Base-by-base conservation (phyloP, 2,888 invertebrate species). In the Scelioninae gen. 1 region DNA sequence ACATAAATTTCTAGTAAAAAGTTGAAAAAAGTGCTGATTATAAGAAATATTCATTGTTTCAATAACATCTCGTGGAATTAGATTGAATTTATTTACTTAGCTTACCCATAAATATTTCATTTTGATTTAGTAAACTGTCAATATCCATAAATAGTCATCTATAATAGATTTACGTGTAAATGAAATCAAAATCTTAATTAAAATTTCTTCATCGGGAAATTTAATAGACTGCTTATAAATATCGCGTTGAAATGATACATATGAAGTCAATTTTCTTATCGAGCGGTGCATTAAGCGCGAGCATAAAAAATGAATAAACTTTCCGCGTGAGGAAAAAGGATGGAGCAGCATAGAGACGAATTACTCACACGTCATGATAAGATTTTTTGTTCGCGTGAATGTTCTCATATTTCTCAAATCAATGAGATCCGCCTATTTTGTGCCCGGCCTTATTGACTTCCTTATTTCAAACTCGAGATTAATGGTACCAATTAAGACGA, bases 391-490 rank as follows among this genome's bases (percentile, higher is more conserved):
- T 71, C 62, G 32, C 45, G 32, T n/a, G 45, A 72, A 38, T 47
- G 76, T 76, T 80, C 83, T 80, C 77, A 76, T 83, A 80, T 74
- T 83, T 80, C 72, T 74, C 72, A 53, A 66, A 76, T 77, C 76
- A 83, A 76, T 83, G 81, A 78, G 79, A 76, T 71, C 81, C 85
- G 85, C 85, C 85, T 83, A 79, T 82, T 82, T 76, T 68, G 49
- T 83, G 85, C 83, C 83, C 63, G 16, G 81, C 74, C 78, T 83
- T 85, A 85, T 85, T 85, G 85, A 82, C 76, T 82, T 78, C 60
- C 79, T 85, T 76, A 78, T 77, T 82, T 79, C 78, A 60, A 47
- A 60, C 45, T 0, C 29, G 58, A 82, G 83, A 85, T 85, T 85
- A 82, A 85, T 77, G 65, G 56, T 58, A 74, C 76, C 85, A 85